Base-by-base conservation (phyloP, 2,113 vertebrate genomes). In the Sminthopsis crassicaudata region DNA sequence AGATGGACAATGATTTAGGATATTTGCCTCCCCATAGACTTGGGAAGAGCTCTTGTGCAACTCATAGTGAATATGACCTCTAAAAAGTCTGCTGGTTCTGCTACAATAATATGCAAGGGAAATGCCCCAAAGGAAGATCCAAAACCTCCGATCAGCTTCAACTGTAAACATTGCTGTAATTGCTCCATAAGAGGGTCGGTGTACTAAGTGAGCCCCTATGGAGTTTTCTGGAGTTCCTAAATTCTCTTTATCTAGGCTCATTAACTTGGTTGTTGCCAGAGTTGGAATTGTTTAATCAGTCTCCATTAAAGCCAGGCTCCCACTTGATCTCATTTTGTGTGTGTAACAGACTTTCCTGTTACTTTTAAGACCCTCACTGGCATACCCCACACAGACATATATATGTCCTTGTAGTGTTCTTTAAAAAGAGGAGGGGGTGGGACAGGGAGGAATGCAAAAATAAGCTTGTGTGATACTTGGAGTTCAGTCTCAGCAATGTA, bases 391-490 rank as follows among this genome's bases (percentile, higher is more conserved):
- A 16, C 89, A 95, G 96, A 92, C 94, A 91, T 92, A 95, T 92
- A 95, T 91, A 91, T 94, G 96, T 94, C 96, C 95, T 97, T 96
- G 91, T 50, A 91, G 92, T 97, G 96, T 95, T 96, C 91, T 89
- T 94, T 92, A 90, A 94, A 92, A 90, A 55, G 91, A 53, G 67
- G 92, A 92, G 67, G n/a, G 67, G n/a, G 67, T 23, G 67, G 67
- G n/a, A n/a, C n/a, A 84, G n/a, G 67, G 6, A 55, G 67, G 93
- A 53, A 91, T 55, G 67, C 96, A 97, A 97, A 97, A 98, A 97
- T 97, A 98, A 97, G 93, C 92, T 93, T 97, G 96, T 95, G 97
- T 89, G 90, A 94, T 92, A 91, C 90, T 97, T 52, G 95, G 89
- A 95, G 96, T 89, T 90, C 92, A 92, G 94, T 84, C 90, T 91